Base-by-base conservation (phyloP, 2,113 vertebrate genomes). In the Aldabrachelys gigantea region DNA sequence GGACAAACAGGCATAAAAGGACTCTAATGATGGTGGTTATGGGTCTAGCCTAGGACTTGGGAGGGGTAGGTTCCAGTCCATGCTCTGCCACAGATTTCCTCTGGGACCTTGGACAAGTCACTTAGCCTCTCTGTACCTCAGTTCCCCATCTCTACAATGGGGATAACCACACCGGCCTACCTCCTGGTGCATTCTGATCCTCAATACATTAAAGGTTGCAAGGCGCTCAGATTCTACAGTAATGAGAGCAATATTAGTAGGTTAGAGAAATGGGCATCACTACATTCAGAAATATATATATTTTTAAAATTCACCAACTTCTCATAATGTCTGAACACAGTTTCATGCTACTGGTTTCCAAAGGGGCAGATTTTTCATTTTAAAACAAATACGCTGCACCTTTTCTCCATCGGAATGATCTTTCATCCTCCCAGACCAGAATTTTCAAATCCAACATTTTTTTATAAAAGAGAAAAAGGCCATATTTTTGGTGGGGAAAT, bases 91-190 rank as follows among this genome's bases (percentile, higher is more conserved):
- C 76, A 31, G 75, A 21, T 62, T 82, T 76, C 14, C 53, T 14
- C 17, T 0, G 0, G 89, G 94, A 95, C 93, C 90, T 95, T 93
- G 93, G 25, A 6, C 2, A 5, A 4, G 52, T 2, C 16, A 41
- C 41, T 56, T 78, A 7, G 4, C 11, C 0, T 12, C 80, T 79
- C 82, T 35, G 22, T 14, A 4, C 80, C 85, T 50, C 9, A 79
- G 88, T 94, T 97, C 94, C 95, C 93, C 87, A 82, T 0, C 69
- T 50, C 47, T 78, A 52, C 88, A 89, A 89, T 53, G 83, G 76
- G 80, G 47, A 50, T 69, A 76, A 44, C 21, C 13, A 22, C 38
- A 12, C 38, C 4, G 3, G 6, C 41, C 10, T 44, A 47, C 24
- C 12, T 27, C 38, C 10, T 21, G 35, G n/a, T 21, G 65, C 21